Evolutionary conservation across 2,797 vertebrate species (phyloP), one percentile per base, ranked within the genome.

Genomic region (Apogon talboti): DNA sequence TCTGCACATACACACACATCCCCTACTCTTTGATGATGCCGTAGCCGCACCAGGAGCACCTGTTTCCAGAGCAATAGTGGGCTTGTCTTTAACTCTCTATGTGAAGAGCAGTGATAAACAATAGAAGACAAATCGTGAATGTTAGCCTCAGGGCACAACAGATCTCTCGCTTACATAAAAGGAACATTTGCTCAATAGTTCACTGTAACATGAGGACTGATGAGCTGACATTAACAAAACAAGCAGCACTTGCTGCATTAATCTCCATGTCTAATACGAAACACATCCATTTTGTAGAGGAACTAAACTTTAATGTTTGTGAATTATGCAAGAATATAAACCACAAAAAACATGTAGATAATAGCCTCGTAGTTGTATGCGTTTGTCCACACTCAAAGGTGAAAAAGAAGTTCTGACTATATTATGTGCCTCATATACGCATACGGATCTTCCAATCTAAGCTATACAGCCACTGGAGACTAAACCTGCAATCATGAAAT

Each of bases 1-100:
- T 50, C 11, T 11, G 2, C 11, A 10, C 12, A 3, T 7, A 1
- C 51, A 54, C 65, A 67, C 16, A 16, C 59, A 58, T 16, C 59
- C 56, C 66, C 50, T 60, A 67, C 58, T 85, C 74, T 79, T 56
- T 72, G 72, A 82, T 66, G 74, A 83, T 69, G 80, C 81, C 45
- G 45, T 45, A 7, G 68, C 53, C 0, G 6, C 82, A 74, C 56
- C 24, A 19, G 67, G 49, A 78, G 76, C 87, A 91, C 86, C 83
- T 86, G 91, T 89, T 89, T 84, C 81, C 81, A 73, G 64, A 83
- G 81, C n/a, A 78, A 90, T 82, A 51, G 51, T 50, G 43, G 24
- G 54, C 79, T 75, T 52, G 46, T 88, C 83, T 82, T 75, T 75
- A 71, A 69, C 53, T 33, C 1, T 59, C 72, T 58, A 43, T 57